Evolutionary conservation across 2,888 invertebrate species (phyloP), one percentile per base, ranked within the genome.

Genomic region (Pristionchus maxplancki): DNA sequence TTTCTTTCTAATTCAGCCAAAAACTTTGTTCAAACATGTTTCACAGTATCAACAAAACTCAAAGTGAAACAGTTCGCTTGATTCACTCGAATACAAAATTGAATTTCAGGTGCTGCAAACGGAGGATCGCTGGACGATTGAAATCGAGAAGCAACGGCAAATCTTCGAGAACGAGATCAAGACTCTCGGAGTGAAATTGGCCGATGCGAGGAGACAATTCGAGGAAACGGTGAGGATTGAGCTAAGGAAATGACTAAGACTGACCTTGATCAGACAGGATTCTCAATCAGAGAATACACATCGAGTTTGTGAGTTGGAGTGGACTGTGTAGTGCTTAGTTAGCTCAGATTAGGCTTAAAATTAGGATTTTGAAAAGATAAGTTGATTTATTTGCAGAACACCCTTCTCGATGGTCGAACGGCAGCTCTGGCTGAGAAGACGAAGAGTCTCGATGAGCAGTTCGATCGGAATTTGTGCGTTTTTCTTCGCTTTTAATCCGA

Each of bases 101-200:
- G 24, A 11, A 48, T 48, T 89, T 34, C 37, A 90, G 90, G 90
- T 90, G 9, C 91, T 94, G 8, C 94, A 95, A 90, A 95, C 94
- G 1, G 94, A 94, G 86, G 94, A 94, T 85, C 91, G 94, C 20
- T 94, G 94, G 94, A 94, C 93, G 50, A 93, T 93, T 50, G 94
- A 94, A 88, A 94, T 95, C 84, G 94, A 95, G 88, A 93, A 93
- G 88, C 92, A 94, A 82, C 89, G 92, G 17, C 93, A 94, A 78
- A 92, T 92, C 74, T 92, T 92, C 88, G 92, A 92, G 64, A 92
- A 92, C 86, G 92, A 92, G 88, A 89, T 90, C 53, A 92, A 92
- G 89, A 90, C 90, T 24, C 89, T 92, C n/a, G 90, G 90, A 71
- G 85, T 92, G 64, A 84, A 90, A 74, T 88, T 91, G n/a, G 71